A percentile compares a stretch with the other conserved stretches of the same genome.
Conservation (phyloP, 2,113 vertebrate species). For the Aptenodytes forsteri region DNA sequence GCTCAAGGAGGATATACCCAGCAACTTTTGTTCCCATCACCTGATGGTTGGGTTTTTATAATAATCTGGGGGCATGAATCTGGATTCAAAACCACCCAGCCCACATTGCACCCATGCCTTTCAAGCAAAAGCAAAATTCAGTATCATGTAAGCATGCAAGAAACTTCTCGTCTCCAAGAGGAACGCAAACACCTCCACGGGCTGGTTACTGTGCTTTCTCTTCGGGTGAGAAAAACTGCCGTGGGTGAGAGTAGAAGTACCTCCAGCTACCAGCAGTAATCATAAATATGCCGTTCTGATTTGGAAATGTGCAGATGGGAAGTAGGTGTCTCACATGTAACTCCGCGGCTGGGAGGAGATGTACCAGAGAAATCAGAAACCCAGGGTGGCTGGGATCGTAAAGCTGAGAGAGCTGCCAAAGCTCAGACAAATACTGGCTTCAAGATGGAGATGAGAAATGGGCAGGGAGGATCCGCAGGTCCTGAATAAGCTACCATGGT, state of each 20-base stretch:
- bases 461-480: neutral
- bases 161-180: neutral
- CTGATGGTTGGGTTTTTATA: neutral
- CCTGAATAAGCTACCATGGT: rapidly evolving
- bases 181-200: neutral
- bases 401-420: neutral
- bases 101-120: neutral
- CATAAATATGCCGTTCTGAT: neutral
- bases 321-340: constrained; percentile 35
- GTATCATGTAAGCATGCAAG: neutral
- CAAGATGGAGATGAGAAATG: neutral
- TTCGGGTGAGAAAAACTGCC: neutral
- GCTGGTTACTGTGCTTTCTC: neutral
- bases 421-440: neutral
- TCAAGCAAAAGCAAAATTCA: neutral
- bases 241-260: neutral
- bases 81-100: neutral
- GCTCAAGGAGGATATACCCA: neutral
- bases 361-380: neutral
- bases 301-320: constrained; percentile 36
- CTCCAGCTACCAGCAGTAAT: neutral
- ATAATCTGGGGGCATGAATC: neutral
- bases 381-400: neutral
- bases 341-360: neutral
- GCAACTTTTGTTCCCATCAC: neutral